Conservation (phyloP, 2,113 vertebrate species). For the Perca schrenkii region DNA sequence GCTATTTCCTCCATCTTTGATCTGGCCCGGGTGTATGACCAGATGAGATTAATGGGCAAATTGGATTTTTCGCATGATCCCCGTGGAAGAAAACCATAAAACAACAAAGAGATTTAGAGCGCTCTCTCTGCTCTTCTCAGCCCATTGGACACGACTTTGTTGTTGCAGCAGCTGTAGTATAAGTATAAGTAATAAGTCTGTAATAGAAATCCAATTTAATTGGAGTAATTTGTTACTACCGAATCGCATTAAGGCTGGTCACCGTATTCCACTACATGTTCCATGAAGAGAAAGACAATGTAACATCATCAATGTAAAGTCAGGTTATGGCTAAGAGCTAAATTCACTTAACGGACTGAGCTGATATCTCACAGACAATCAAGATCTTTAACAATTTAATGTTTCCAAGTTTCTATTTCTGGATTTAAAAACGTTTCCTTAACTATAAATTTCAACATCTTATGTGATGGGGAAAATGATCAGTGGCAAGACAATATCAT, state of each 20-base stretch:
- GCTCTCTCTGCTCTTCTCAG: conserved; percentile 7
- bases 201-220: conserved; percentile 44
- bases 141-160: conserved; percentile 46
- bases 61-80: conserved; percentile 75
- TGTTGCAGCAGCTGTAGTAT: conserved; percentile 35
- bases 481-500: background rate
- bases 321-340: background rate
- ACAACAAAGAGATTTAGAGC: conserved; percentile 52
- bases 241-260: conserved; percentile 29
- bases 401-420: no score
- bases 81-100: conserved; percentile 70
- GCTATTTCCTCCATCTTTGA: conserved; percentile 81
- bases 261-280: background rate
- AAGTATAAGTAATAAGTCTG: conserved; percentile 15
- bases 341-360: background rate
- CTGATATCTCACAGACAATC: background rate
- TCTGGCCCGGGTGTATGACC: conserved; percentile 66
- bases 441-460: background rate
- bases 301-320: background rate
- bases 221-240: conserved; percentile 18
- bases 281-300: no score
- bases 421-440: background rate
- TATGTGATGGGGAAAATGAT: background rate
- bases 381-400: background rate
- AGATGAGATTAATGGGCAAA: conserved; percentile 78